Evolutionary conservation across 2,888 invertebrate species (phyloP), one percentile per base, ranked within the genome.

Genomic region (Teleogryllus oceanicus): DNA sequence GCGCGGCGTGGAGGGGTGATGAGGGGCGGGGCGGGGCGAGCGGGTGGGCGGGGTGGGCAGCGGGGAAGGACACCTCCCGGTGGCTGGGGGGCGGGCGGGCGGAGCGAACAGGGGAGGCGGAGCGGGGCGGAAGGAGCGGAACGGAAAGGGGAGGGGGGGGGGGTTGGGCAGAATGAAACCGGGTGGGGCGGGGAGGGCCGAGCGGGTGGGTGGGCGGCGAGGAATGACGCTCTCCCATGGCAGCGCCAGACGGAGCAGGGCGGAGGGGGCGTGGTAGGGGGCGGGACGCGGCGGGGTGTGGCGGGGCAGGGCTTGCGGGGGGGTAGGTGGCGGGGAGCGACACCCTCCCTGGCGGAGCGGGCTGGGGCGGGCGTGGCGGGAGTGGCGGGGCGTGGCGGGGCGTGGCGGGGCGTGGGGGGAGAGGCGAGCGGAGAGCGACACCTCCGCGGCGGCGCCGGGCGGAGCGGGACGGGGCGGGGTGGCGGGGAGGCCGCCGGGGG

Each of bases 251-350:
- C 13, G 5, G n/a, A 4, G 16, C 16, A 3, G 0, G 62, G 62
- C n/a, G n/a, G 62, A 10, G n/a, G 4, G 8, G 16, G 81, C 21
- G 21, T 1, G 21, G 62, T 8, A n/a, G n/a, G 78, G 80, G 81
- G 81, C 82, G 75, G 78, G 5, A 3, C 12, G 12, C 3, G 3
- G 16, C 16, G 18, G 0, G 62, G 62, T 2, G 51, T 50, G 74
- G 62, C 37, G 37, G 37, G 37, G 8, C 37, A 5, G 37, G 37
- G 4, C 4, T 2, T 1, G 37, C 37, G 37, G 62, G 8, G 4
- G 62, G 13, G 0, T 3, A 4, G 62, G 62, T 2, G n/a, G 62
- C 16, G 62, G n/a, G n/a, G 37, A 37, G 37, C 8, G 37, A 0
- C 0, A 4, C 37, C 37, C 4, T 8, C 37, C 37, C 24, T 21